Percentiles rank a stretch among this genome's conserved stretches.
Conservation (phyloP, 2,113 vertebrate genomes). For the Alectura lathami region DNA sequence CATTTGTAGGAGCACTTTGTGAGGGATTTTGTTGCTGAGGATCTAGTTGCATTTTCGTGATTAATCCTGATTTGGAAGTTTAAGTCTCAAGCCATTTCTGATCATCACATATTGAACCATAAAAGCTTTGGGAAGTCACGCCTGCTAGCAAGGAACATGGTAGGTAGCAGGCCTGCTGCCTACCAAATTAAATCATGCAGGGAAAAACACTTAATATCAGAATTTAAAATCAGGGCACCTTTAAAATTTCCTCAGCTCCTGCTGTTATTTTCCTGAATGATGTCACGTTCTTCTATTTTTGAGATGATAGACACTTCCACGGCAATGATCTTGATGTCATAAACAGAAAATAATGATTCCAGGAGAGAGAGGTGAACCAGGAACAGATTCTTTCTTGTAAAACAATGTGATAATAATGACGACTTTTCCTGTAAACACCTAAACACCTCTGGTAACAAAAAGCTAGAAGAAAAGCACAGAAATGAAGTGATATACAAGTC, state of each 20-base stretch:
- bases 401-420: background rate
- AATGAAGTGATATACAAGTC: background rate
- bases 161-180: background rate
- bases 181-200: background rate
- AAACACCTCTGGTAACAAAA: background rate
- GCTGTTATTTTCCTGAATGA: background rate
- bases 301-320: background rate
- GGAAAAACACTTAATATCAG: background rate
- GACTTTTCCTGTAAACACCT: background rate
- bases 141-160: background rate
- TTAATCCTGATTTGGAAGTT: background rate
- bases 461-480: background rate
- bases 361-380: background rate
- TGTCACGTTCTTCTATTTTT: slow-evolving; percentile 22
- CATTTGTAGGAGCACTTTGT: background rate
- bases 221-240: background rate
- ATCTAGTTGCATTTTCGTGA: background rate
- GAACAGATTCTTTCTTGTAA: slow-evolving; percentile 14
- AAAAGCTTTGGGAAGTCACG: background rate
- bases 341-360: background rate
- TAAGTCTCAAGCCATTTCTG: background rate
- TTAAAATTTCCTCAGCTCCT: background rate
- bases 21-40: background rate
- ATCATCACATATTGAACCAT: background rate
- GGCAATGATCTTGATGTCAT: background rate